Percentiles rank a stretch among this genome's conserved stretches.
phyloP scores from a whole-genome alignment of 1,140 invertebrate genomes.

The Acromyrmex charruanus region DNA sequence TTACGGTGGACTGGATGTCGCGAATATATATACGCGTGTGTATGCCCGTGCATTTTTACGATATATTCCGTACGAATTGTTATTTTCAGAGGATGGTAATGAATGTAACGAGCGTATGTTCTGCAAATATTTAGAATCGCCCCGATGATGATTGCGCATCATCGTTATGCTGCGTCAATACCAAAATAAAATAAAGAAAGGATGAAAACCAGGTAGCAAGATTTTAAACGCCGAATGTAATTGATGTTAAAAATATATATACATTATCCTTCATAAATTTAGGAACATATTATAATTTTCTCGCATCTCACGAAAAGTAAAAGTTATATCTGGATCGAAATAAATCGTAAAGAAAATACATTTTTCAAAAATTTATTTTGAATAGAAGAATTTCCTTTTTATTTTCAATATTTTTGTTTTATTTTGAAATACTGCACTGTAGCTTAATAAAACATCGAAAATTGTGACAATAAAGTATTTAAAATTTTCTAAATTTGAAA shows the following conservation, averaged over 20 bases:
- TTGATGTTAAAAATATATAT: neutral
- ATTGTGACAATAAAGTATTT: no score
- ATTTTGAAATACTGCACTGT: no score
- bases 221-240: conserved; percentile 34
- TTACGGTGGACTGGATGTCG: neutral
- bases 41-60: conserved; percentile 31
- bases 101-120: conserved; percentile 34
- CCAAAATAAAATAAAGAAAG: conserved; percentile 24
- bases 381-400: no score
- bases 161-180: conserved; percentile 26
- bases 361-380: no score
- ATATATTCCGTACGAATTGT: conserved; percentile 42
- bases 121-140: conserved; percentile 49
- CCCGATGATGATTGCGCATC: conserved; percentile 43
- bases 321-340: no score
- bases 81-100: conserved; percentile 46
- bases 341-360: no score
- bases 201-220: conserved; percentile 9
- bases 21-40: neutral
- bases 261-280: no score
- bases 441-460: no score
- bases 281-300: no score
- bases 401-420: no score
- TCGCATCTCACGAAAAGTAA: no score
- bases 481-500: no score